Conservation (phyloP, 2,888 invertebrate species). For the Plutella xylostella region DNA sequence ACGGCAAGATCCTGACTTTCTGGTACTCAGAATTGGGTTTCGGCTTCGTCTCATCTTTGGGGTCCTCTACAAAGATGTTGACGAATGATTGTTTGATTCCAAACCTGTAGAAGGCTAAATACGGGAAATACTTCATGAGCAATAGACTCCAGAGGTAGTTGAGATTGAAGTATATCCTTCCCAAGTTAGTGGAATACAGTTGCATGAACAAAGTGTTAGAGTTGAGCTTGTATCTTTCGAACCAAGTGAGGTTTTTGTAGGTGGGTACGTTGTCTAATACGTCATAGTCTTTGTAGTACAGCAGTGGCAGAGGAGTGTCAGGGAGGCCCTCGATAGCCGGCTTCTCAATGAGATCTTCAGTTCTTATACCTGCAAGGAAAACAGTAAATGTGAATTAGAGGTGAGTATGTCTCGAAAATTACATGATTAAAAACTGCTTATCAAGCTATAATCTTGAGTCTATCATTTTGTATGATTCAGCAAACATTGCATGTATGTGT, state of each 20-base stretch:
- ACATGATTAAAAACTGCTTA: no score
- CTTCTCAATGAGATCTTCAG: conserved; percentile 28
- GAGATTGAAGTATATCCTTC: conserved; percentile 72
- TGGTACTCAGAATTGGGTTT: conserved; percentile 42
- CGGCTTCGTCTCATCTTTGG: conserved; percentile 36
- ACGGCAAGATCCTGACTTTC: conserved; percentile 25
- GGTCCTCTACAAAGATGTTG: conserved; percentile 62
- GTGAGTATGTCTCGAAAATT: no score
- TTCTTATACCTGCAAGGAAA: conserved; percentile 36
- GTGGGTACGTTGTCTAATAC: conserved; percentile 45
- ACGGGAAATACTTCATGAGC: conserved; percentile 76
- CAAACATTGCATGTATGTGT: no score
- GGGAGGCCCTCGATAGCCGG: conserved; percentile 36
- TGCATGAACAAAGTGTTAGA: conserved; percentile 22
- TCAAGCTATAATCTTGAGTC: no score
- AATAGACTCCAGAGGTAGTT: conserved; percentile 70
- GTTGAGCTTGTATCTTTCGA: conserved; percentile 35
- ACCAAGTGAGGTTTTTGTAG: conserved; percentile 44
- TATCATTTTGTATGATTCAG: no score
- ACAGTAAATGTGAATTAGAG: background rate
- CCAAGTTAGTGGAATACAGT: conserved; percentile 55
- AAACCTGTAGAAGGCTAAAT: conserved; percentile 74
- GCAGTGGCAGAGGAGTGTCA: conserved; percentile 26
- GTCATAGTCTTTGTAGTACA: conserved; percentile 51
- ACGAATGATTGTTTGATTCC: conserved; percentile 73